phyloP scores from a whole-genome alignment of 2,797 vertebrate genomes.

The Salmo trutta region DNA sequence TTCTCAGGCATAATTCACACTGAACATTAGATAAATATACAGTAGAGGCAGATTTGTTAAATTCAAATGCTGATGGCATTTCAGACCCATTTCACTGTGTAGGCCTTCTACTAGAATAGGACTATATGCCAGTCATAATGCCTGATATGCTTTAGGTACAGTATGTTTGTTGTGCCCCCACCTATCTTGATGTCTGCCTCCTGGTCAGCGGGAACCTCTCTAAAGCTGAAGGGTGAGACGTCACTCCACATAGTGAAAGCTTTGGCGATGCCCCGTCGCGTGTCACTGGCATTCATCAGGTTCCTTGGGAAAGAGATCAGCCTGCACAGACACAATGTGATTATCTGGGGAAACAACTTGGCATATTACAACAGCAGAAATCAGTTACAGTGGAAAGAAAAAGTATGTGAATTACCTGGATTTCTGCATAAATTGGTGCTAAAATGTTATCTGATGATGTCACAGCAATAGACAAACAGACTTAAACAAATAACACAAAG shows the following conservation, averaged over 20 bases:
- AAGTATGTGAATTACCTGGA: no score
- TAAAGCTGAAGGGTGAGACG: slow-evolving; percentile 92
- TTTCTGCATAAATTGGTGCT: no score
- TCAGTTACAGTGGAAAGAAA: no score
- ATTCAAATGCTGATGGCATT: slow-evolving; percentile 14
- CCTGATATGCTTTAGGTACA: slow-evolving; percentile 38
- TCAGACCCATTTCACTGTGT: neutral
- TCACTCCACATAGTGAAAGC: slow-evolving; percentile 97
- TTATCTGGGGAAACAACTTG: slow-evolving; percentile 32
- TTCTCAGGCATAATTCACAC: slow-evolving; percentile 19
- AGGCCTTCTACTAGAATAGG: slow-evolving; percentile 31
- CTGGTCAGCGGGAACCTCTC: slow-evolving; percentile 83
- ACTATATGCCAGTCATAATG: slow-evolving; percentile 42
- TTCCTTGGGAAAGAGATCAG: slow-evolving; percentile 93
- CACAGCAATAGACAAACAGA: no score
- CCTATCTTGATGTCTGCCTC: slow-evolving; percentile 92
- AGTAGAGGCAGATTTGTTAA: slow-evolving; percentile 39
- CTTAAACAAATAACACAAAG: no score
- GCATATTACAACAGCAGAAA: slow-evolving; percentile 4
- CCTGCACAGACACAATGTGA: slow-evolving; percentile 69
- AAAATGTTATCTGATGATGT: no score
- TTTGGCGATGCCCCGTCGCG: slow-evolving; percentile 82
- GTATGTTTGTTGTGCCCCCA: slow-evolving; percentile 58
- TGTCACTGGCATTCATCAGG: slow-evolving; percentile 87
- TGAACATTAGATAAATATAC: slow-evolving; percentile 47